These are phyloP conservation scores for Bergia puertoricense DNA, from an alignment of 92 coral and sea anemone genomes.

Conservation along the genomic window DNA sequence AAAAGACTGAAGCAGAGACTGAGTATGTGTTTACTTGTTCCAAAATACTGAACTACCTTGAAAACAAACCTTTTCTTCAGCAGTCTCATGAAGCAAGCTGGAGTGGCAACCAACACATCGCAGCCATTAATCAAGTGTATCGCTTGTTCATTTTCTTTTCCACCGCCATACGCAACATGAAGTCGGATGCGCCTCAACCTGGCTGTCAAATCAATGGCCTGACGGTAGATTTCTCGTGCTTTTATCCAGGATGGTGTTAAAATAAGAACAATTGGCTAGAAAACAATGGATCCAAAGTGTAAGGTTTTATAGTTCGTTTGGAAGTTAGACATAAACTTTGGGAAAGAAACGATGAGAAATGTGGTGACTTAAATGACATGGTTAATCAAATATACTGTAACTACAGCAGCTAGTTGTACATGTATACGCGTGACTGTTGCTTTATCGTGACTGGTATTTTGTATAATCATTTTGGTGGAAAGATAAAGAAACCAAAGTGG, in stretches of 20 bases:
- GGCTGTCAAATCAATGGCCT: conserved; percentile 58
- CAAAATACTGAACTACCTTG: background rate
- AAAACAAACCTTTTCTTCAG: conserved; percentile 56
- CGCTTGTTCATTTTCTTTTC: conserved; percentile 82
- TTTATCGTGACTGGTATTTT: no score
- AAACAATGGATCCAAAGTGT: background rate
- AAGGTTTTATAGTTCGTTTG: background rate
- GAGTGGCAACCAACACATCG: conserved; percentile 88
- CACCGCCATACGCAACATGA: conserved; percentile 77
- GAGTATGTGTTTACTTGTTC: background rate
- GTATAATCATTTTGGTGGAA: no score
- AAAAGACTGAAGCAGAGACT: background rate
- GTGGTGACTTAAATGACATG: no score
- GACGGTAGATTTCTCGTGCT: conserved; percentile 62
- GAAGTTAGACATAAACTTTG: background rate
- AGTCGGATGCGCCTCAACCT: conserved; percentile 63
- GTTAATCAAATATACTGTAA: no score
- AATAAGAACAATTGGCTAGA: conserved; percentile 80
- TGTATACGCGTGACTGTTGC: no score
- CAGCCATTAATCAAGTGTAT: conserved; percentile 86
- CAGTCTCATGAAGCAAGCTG: conserved; percentile 87
- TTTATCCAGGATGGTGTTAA: conserved; percentile 71
- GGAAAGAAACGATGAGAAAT: no score
- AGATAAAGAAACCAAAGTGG: no score
- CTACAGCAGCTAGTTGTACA: no score